Base-by-base conservation (phyloP, 2,888 invertebrate genomes). In the Gortyna flavago region DNA sequence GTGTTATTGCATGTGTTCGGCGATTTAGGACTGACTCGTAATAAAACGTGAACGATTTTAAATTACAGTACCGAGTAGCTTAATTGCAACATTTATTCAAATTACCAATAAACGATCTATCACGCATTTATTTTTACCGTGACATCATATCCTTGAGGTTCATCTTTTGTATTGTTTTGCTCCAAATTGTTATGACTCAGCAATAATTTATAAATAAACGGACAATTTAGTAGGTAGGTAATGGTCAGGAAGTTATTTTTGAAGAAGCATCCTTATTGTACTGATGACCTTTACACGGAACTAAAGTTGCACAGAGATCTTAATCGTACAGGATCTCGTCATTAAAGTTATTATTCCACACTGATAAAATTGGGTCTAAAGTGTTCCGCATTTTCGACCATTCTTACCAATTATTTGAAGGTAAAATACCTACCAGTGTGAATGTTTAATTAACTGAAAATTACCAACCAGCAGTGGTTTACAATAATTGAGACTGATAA, bases 271-370 rank as follows among this genome's bases (percentile, higher is more conserved):
- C 94, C 94, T 94, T 92, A 93, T 92, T 92, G 87, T 89, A 83
- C 80, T 85, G 82, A 81, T 91, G 93, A 93, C 91, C 90, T 92
- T 90, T 88, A 94, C 93, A 86, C 94, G 94, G 95, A 95, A 95
- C 93, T 91, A 83, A 81, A 86, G 85, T 64, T 76, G 32, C 88
- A 86, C 87, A 78, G 82, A 86, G 94, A 94, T 94, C 86, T 85
- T 91, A 92, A 95, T 94, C 93, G 84, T 87, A 88, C 85, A 88
- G 89, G 81, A 89, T 88, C 79, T 83, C 70, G 75, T 88, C 90
- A 89, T 89, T 89, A 88, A 89, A 89, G 89, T 88, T 86, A 83
- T 87, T 59, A 72, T 76, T 67, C 72, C 65, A 75, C 72, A 77
- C 77, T 75, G 74, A 77, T 83, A 67, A 79, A 81, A 85, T 76